Evolutionary conservation across 2,888 invertebrate species (phyloP).

Genomic region (Acleris holmiana): DNA sequence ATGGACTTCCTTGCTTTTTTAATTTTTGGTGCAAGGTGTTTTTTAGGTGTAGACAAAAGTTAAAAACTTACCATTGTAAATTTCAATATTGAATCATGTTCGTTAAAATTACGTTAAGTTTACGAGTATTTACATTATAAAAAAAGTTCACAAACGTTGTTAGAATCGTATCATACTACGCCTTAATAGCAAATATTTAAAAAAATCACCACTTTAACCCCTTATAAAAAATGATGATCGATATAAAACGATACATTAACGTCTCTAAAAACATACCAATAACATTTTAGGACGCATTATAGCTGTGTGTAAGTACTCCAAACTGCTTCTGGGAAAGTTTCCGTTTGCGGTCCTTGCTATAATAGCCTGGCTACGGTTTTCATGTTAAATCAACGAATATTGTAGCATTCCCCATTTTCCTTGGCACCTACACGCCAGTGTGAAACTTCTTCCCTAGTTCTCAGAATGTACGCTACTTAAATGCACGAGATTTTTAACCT

Average conservation of each 20-base stretch:
- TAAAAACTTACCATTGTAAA: not conserved
- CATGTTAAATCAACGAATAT: constrained; percentile 8
- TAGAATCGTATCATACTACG: too few species aligned
- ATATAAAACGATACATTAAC: not conserved
- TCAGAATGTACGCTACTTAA: too few species aligned
- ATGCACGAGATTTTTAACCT: too few species aligned
- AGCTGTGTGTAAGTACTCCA: constrained; percentile 11
- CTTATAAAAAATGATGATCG: too few species aligned
- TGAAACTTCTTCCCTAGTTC: too few species aligned
- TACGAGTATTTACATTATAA: too few species aligned
- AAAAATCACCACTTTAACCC: too few species aligned
- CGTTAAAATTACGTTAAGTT: not conserved
- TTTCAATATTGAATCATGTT: not conserved
- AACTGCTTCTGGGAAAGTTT: constrained; percentile 26
- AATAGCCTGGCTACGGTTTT: not conserved
- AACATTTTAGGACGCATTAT: constrained; percentile 27
- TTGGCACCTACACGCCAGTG: too few species aligned
- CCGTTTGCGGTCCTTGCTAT: constrained; percentile 8
- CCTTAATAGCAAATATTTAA: too few species aligned
- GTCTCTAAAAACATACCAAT: constrained; percentile 18
- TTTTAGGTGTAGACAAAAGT: not conserved
- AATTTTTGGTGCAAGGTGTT: constrained; percentile 14
- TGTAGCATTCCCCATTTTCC: not conserved
- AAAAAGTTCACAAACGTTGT: too few species aligned
- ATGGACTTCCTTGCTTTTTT: constrained; percentile 61